Evolutionary conservation across 1,140 invertebrate species (phyloP).

Genomic region (Caerostris extrusa): DNA sequence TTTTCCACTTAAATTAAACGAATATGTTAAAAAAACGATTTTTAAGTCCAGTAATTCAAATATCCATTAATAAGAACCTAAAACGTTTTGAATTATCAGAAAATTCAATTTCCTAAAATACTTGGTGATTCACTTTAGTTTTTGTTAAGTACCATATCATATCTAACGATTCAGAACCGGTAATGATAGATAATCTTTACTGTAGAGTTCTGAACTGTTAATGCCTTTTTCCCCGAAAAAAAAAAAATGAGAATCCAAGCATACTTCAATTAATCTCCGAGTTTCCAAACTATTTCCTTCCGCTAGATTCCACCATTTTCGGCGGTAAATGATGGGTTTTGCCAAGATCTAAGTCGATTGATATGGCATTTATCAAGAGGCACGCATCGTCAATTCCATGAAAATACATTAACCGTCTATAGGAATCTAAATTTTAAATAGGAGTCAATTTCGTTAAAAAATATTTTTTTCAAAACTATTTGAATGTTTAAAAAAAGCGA

Average conservation of each 20-base stretch:
- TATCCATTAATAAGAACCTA: background rate
- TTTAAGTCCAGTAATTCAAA: no score
- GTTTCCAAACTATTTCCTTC: conserved; percentile 17
- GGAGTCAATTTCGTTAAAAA: background rate
- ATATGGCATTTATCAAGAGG: conserved; percentile 12
- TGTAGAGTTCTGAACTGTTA: background rate
- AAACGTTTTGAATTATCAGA: background rate
- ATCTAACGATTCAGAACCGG: background rate
- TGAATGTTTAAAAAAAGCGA: no score
- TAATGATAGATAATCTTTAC: background rate
- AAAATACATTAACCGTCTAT: background rate
- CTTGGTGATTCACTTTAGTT: background rate
- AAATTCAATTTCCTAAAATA: background rate
- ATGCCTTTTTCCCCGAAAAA: background rate
- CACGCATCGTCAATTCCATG: background rate
- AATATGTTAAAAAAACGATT: no score
- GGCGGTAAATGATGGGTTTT: conserved; percentile 24
- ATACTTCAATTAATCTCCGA: conserved; percentile 26
- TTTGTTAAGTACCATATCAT: background rate
- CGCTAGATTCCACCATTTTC: background rate
- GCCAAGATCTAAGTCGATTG: background rate
- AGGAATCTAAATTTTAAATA: background rate
- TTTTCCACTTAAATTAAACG: no score
- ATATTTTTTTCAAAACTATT: no score
- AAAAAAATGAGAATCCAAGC: background rate